These are phyloP conservation scores for Pteropus alecto DNA, from an alignment of 2,113 vertebrate species.

Conservation along the genomic window DNA sequence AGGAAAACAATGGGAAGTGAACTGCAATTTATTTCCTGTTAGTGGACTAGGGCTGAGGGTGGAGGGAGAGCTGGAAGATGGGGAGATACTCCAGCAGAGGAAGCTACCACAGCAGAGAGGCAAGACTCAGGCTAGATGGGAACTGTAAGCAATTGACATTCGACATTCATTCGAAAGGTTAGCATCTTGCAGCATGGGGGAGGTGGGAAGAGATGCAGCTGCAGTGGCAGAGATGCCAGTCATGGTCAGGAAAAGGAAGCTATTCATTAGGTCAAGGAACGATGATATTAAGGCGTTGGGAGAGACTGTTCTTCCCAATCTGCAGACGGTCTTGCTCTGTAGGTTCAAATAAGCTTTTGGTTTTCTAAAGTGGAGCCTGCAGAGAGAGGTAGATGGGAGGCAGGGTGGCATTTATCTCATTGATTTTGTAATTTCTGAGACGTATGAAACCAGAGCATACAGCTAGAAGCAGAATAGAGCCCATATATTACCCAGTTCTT, in stretches of 20 bases:
- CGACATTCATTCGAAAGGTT: not conserved
- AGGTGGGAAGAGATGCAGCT: not conserved
- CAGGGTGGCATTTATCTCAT: conserved; percentile 48
- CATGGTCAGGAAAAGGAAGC: not conserved
- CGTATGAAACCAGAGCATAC: conserved; percentile 71
- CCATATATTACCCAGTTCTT: conserved; percentile 74
- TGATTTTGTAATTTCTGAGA: conserved; percentile 76
- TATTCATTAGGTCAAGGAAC: not conserved
- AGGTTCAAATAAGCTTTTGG: not conserved
- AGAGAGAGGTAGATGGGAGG: not conserved
- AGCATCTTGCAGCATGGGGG: rapidly evolving
- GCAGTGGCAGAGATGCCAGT: not conserved
- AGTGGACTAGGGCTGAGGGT: not conserved
- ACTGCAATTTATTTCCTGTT: not conserved
- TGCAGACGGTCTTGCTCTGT: not conserved
- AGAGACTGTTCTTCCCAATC: not conserved
- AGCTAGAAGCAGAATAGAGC: conserved; percentile 65
- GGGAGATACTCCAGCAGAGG: too few relatives aligned
- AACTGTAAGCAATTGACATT: not conserved
- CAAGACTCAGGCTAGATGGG: not conserved
- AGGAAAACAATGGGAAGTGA: not conserved
- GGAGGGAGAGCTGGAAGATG: not conserved
- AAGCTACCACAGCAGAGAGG: rapidly evolving
- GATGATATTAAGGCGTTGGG: not conserved
- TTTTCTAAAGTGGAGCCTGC: not conserved